A percentile compares a stretch with the other conserved stretches of the same genome.
These are phyloP conservation scores for Salarias fasciatus DNA, from an alignment of 2,797 vertebrate genomes.

Conservation along the genomic window DNA sequence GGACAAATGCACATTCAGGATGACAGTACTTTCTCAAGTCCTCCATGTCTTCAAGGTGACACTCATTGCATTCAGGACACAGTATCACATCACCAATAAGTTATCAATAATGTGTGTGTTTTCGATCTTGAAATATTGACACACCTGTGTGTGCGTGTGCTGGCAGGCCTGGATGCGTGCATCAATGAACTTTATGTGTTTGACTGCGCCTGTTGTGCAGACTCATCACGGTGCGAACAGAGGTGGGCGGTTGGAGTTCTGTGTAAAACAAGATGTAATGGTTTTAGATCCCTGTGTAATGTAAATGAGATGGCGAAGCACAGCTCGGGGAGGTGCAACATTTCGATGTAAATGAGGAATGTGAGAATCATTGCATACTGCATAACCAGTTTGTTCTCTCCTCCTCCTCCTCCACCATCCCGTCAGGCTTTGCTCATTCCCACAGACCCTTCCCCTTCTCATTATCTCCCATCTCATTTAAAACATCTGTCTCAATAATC, in stretches of 20 bases:
- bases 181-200: not conserved
- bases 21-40: too few species aligned
- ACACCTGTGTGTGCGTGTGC: not conserved
- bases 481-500: constrained; percentile 64
- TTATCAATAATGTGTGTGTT: not conserved
- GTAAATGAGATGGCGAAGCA: constrained; percentile 42
- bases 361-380: constrained; percentile 26
- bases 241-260: constrained; percentile 24
- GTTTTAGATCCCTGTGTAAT: constrained; percentile 41
- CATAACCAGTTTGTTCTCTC: constrained; percentile 28
- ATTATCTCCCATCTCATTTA: constrained; percentile 45
- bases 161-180: not conserved
- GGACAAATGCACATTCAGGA: not conserved
- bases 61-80: not conserved
- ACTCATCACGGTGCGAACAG: constrained; percentile 13
- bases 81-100: not conserved
- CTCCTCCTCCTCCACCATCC: not conserved
- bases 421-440: constrained; percentile 11
- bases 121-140: not conserved
- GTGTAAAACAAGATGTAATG: constrained; percentile 42
- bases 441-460: constrained; percentile 16
- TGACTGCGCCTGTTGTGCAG: constrained; percentile 8
- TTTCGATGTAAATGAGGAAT: constrained; percentile 54
- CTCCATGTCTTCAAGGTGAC: not conserved
- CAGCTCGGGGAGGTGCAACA: constrained; percentile 38